A percentile compares a stretch with the other conserved stretches of the same genome.
These are phyloP conservation scores for Listronotus bonariensis DNA, from an alignment of 1,140 invertebrate genomes.

Conservation along the genomic window DNA sequence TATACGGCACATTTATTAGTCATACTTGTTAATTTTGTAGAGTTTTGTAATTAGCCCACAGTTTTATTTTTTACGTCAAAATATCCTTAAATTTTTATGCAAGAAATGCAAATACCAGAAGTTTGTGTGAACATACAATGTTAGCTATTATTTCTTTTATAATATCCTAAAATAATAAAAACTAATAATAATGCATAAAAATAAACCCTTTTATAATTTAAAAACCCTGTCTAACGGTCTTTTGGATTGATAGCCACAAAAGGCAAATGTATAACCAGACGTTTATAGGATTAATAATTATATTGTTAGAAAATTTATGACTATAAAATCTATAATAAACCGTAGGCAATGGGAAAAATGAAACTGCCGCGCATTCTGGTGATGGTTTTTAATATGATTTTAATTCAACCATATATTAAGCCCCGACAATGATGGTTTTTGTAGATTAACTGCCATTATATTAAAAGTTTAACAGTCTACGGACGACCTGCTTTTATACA, in stretches of 20 bases:
- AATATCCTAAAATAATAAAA: too few species aligned
- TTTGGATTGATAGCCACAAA: too few species aligned
- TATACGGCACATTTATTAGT: too few species aligned
- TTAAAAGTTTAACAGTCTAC: constrained; percentile 12
- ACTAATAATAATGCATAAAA: too few species aligned
- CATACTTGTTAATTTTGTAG: too few species aligned
- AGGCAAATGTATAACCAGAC: background rate
- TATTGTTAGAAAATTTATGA: constrained; percentile 34
- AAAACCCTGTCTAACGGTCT: background rate
- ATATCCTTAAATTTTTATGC: too few species aligned
- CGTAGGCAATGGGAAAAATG: constrained; percentile 4
- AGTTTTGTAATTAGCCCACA: too few species aligned
- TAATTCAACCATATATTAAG: constrained; percentile 21
- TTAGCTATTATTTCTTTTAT: too few species aligned
- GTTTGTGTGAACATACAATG: too few species aligned
- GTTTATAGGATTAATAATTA: constrained; percentile 26
- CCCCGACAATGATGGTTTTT: constrained; percentile 11
- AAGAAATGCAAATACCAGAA: too few species aligned
- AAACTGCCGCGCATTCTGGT: constrained; percentile 5
- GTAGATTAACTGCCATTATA: constrained; percentile 17
- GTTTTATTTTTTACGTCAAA: too few species aligned
- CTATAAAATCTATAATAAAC: constrained; percentile 34
- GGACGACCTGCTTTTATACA: constrained; percentile 1
- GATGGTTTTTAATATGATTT: constrained; percentile 34
- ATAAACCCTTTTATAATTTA: background rate